A percentile compares a stretch with the other conserved stretches of the same genome.
These are phyloP conservation scores for Holcopasites calliopsidis DNA, from an alignment of 1,140 invertebrate genomes.

Conservation along the genomic window DNA sequence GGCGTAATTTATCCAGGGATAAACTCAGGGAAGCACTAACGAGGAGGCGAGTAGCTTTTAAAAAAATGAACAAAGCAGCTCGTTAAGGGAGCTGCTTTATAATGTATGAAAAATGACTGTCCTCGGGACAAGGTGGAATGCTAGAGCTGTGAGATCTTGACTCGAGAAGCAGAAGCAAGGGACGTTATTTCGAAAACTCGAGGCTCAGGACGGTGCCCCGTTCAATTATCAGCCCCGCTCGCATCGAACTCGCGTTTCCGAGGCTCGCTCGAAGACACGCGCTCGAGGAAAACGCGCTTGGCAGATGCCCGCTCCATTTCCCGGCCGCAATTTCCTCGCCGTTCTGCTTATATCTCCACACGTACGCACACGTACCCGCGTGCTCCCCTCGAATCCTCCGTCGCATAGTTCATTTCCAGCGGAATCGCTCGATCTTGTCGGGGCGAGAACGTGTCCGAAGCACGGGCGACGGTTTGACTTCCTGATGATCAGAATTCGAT, in stretches of 20 bases:
- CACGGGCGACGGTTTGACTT: conserved; percentile 7
- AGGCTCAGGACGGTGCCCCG: not conserved
- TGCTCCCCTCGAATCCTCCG: not conserved
- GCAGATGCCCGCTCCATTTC: conserved; percentile 28
- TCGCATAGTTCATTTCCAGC: conserved; percentile 19
- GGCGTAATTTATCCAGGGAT: not conserved
- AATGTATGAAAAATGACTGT: conserved; percentile 10
- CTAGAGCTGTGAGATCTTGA: no score
- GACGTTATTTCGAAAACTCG: conserved; percentile 5
- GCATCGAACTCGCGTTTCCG: conserved; percentile 21
- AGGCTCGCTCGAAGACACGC: conserved; percentile 13
- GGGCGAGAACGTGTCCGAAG: not conserved
- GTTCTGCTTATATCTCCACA: not conserved
- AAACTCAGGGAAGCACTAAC: conserved; percentile 22
- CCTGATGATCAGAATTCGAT: conserved; percentile 11
- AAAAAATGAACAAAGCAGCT: not conserved
- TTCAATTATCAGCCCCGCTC: conserved; percentile 34
- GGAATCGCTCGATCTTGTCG: conserved; percentile 17
- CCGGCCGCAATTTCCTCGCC: conserved; percentile 26
- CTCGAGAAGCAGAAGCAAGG: not conserved
- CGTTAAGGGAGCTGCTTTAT: not conserved
- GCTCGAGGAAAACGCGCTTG: conserved; percentile 3
- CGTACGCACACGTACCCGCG: not conserved
- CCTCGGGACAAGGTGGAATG: not conserved
- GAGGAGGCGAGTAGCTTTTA: not conserved